Evolutionary conservation across 2,113 vertebrate genomes (phyloP), one percentile per base, ranked within the genome.

Genomic region (Tretioscincus oriximinensis): DNA sequence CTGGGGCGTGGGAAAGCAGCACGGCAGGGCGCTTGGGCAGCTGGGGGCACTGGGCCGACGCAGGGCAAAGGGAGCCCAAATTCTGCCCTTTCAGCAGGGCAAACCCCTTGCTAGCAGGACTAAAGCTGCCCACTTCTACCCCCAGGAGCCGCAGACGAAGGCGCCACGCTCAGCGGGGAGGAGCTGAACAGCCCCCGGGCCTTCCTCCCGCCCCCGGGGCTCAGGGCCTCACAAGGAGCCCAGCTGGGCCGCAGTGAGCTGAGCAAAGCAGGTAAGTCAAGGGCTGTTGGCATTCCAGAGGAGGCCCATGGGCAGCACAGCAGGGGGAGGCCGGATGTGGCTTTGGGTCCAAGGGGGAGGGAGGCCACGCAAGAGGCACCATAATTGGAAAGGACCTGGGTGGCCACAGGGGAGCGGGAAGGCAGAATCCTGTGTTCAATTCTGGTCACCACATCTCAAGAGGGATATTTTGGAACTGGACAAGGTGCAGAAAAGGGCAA

Each of bases 201-300:
- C 0, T 69, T 90, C 28, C 81, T 90, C 26, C 81, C 92, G 51
- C 75, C 91, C 22, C 92, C 87, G 78, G 5, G 77, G 5, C 81
- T 93, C 70, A 87, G 61, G 12, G 83, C 82, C 67, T 61, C 81
- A n/a, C 18, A 89, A 26, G 77, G 69, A 0, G 78, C 84, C 0
- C 64, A 80, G 66, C 1, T 26, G 1, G 89, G 78, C 0, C 73
- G 83, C 0, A 76, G 28, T 21, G 35, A 41, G 35, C 80, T 69
- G 4, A n/a, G 49, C 60, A 89, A 90, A 41, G 69, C 92, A 91
- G 95, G 95, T 95, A 85, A 81, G 80, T 3, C 29, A 14, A 21
- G 9, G n/a, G 29, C 49, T 58, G 24, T n/a, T 2, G 22, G 22
- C 8, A 3, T 16, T 22, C 22, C 41, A 1, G 11, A 45, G 45